Evolutionary conservation across 1,140 invertebrate genomes (phyloP).

Genomic region (Bemisia tabaci): DNA sequence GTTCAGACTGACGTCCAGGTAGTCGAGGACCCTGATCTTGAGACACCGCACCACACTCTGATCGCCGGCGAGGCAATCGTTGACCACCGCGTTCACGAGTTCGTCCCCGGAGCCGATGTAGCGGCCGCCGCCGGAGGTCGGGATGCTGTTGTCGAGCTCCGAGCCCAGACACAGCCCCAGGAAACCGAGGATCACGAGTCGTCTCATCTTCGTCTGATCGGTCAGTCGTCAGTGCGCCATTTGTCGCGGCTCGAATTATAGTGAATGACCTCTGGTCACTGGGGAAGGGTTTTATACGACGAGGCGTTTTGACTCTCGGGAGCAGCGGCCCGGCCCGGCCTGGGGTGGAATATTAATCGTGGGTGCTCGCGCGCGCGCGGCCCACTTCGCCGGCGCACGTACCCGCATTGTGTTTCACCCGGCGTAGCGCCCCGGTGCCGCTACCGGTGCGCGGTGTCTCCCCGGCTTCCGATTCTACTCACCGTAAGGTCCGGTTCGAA

Average conservation of each 20-base stretch:
- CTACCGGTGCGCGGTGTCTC: not conserved
- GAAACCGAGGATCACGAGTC: conserved; percentile 3
- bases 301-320: too few relatives aligned
- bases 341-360: too few relatives aligned
- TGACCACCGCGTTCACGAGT: conserved; percentile 50
- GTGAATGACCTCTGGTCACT: too few relatives aligned
- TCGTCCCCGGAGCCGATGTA: conserved; percentile 38
- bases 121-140: conserved; percentile 11
- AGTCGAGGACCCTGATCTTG: conserved; percentile 54
- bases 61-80: conserved; percentile 50
- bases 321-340: too few relatives aligned
- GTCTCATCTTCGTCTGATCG: not conserved
- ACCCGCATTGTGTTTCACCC: conserved; percentile 4
- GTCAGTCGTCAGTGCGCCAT: too few relatives aligned
- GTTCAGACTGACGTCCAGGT: conserved; percentile 38
- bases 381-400: conserved; percentile 7
- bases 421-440: not conserved
- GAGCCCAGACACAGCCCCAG: not conserved
- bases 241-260: too few relatives aligned
- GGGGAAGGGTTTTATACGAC: too few relatives aligned
- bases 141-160: conserved; percentile 8
- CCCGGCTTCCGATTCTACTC: not conserved
- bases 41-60: conserved; percentile 46
- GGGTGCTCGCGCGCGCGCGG: too few relatives aligned
- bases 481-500: too few relatives aligned